Base-by-base conservation (phyloP, 2,113 vertebrate genomes). In the Xenus cinereus region DNA sequence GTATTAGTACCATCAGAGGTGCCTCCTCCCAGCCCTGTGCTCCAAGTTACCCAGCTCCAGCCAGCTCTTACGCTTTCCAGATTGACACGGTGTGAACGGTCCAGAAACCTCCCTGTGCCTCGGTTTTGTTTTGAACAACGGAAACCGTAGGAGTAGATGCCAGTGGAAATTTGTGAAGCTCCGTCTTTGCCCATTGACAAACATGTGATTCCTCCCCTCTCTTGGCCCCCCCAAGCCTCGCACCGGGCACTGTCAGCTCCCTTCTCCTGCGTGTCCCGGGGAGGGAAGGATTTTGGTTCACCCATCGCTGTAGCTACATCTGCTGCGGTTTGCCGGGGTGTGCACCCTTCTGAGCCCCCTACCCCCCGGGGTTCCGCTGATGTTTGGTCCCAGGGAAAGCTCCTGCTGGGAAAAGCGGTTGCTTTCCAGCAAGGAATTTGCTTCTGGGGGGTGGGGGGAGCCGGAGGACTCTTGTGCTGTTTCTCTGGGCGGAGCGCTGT, bases 211-310 rank as follows among this genome's bases (percentile, higher is more conserved):
- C 60, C 41, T 62, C 17, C 41, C 17, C 24, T 39, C 24, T 67
- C n/a, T 50, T 27, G n/a, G 41, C 64, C 39, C 45, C 82, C 66
- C 43, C 83, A 14, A 62, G 77, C 8, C 1, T 30, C 51, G 59
- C 11, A 20, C 20, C 2, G 14, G 43, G 14, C 20, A 1, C 48
- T 28, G 10, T 14, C 1, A 0, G 53, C 27, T 21, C 46, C 46
- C 46, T 46, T 46, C 46, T 46, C 20, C 14, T 35, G 32, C 24
- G 2, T 39, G 2, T 19, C 0, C 0, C 45, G 64, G 10, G 2
- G 3, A 33, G 46, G 68, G 33, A 66, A 5, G 6, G 14, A 20
- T 37, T 91, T 72, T 57, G 53, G 30, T 84, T 76, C 41, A 23
- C 32, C 17, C 30, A 6, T 43, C 59, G 56, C 76, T 82, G 80